Evolutionary conservation across 2,888 invertebrate genomes (phyloP).

Genomic region (Torymus aiolomorphi): DNA sequence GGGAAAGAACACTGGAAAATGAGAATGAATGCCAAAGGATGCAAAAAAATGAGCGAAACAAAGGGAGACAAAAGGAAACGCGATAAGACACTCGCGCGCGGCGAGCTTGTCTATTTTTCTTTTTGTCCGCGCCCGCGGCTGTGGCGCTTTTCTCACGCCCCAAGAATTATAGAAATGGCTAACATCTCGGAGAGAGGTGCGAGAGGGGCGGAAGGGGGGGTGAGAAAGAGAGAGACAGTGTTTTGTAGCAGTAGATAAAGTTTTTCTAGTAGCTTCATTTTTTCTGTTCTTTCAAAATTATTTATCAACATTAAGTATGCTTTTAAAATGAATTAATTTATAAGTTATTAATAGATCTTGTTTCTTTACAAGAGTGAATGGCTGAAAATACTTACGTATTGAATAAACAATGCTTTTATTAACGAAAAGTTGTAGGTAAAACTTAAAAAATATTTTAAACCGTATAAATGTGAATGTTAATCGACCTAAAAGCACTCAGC

Average conservation of each 20-base stretch:
- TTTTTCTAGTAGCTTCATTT: no score
- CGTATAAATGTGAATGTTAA: constrained; percentile 30
- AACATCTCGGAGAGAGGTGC: constrained; percentile 2
- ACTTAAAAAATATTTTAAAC: constrained; percentile 13
- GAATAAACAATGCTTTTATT: no score
- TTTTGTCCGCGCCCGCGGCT: background rate
- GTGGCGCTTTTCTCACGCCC: constrained; percentile 16
- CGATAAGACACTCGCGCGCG: constrained; percentile 37
- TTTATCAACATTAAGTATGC: no score
- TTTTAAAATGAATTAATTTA: no score
- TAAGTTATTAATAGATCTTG: no score
- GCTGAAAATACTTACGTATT: no score
- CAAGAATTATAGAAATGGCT: constrained; percentile 37
- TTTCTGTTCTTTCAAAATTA: no score
- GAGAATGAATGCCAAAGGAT: constrained; percentile 48
- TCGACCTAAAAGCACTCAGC: constrained; percentile 47
- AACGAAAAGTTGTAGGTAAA: no score
- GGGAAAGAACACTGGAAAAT: constrained; percentile 43
- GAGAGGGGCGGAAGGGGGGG: no score
- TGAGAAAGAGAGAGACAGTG: no score
- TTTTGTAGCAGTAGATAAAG: no score
- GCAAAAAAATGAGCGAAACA: constrained; percentile 29
- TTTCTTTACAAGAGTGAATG: no score
- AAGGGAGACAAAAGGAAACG: constrained; percentile 33
- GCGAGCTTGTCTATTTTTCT: background rate